A percentile compares a stretch with the other conserved stretches of the same genome.
Evolutionary conservation across 1,140 invertebrate species (phyloP).

Genomic region (Adoxophyes honmai): DNA sequence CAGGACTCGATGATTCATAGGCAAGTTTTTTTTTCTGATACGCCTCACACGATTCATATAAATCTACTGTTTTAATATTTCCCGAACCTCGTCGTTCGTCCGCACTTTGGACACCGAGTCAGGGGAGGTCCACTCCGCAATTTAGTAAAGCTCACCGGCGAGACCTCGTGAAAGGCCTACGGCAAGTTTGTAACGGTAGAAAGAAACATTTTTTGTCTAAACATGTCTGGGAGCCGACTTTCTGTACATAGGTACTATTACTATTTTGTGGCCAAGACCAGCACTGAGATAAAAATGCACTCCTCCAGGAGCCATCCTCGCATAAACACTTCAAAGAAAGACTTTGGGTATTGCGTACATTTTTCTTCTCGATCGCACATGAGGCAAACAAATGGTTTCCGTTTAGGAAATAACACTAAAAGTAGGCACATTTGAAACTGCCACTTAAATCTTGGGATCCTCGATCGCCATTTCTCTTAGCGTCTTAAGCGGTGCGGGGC

Average conservation of each 20-base stretch:
- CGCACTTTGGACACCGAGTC: neutral
- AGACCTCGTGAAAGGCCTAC: too few relatives aligned
- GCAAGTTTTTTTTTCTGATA: constrained; percentile 26
- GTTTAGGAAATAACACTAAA: constrained; percentile 75
- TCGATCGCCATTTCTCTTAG: constrained; percentile 71
- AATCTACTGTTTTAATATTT: constrained; percentile 19
- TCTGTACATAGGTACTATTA: too few relatives aligned
- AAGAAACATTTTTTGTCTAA: too few relatives aligned
- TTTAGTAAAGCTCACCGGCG: too few relatives aligned
- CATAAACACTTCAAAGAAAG: constrained; percentile 53
- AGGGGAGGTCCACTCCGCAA: too few relatives aligned
- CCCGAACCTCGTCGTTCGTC: neutral
- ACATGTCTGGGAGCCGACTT: too few relatives aligned
- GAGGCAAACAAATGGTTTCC: constrained; percentile 72
- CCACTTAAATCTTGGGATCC: constrained; percentile 73
- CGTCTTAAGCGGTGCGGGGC: constrained; percentile 52
- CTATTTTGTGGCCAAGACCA: too few relatives aligned
- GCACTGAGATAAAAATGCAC: constrained; percentile 30
- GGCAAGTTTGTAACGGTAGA: too few relatives aligned
- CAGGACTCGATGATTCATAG: constrained; percentile 40
- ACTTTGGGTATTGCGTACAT: constrained; percentile 53
- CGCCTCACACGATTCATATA: constrained; percentile 17
- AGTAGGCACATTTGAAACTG: constrained; percentile 74
- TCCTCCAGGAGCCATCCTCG: constrained; percentile 40
- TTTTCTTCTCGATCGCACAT: constrained; percentile 64